Evolutionary conservation across 2,797 vertebrate species (phyloP).

Genomic region (Pseudochromis fuscus): DNA sequence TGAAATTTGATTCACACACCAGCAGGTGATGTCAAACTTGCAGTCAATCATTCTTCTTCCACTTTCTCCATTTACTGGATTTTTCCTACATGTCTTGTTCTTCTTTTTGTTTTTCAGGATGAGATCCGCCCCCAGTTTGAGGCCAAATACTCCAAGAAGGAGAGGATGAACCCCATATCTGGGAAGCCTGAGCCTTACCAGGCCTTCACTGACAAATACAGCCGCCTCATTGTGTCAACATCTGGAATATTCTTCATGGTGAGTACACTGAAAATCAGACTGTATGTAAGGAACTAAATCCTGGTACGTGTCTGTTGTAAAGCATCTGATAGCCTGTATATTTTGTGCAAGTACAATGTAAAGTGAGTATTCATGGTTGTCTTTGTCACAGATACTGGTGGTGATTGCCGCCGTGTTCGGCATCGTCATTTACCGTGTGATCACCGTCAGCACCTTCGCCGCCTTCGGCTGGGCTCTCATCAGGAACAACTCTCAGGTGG

Average conservation of each 20-base stretch:
- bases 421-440: constrained; percentile 95
- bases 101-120: constrained; percentile 84
- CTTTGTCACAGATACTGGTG: constrained; percentile 88
- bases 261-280: background rate
- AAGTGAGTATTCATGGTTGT: background rate
- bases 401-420: constrained; percentile 95
- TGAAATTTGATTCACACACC: too few species aligned
- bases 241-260: constrained; percentile 99
- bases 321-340: background rate
- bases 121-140: constrained; percentile 96
- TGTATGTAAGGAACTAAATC: background rate
- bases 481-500: constrained; percentile 96
- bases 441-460: constrained; percentile 95
- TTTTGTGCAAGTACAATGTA: background rate
- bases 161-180: constrained; percentile 94
- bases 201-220: constrained; percentile 96
- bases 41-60: background rate
- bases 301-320: too few species aligned
- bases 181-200: constrained; percentile 96
- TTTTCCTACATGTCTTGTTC: background rate
- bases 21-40: too few species aligned
- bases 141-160: constrained; percentile 96
- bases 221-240: constrained; percentile 93
- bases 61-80: background rate
- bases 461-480: constrained; percentile 96